phyloP scores from a whole-genome alignment of 2,888 invertebrate genomes.

The Calliopum simillimum region DNA sequence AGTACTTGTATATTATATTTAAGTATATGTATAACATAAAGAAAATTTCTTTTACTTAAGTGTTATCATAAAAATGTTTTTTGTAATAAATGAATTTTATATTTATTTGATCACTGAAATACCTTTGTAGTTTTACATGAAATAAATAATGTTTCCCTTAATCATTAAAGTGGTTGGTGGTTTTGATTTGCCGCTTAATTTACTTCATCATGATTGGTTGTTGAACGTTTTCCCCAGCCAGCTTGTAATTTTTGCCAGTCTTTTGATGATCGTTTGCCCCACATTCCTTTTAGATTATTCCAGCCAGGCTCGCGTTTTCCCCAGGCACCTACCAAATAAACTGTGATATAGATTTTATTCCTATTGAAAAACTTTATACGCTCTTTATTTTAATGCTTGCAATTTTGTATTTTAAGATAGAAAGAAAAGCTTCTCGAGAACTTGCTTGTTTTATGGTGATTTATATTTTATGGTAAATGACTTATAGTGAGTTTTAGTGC shows the following conservation, averaged over 20 bases:
- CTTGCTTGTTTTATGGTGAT: no score
- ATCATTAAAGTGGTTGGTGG: not conserved
- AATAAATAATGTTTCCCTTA: not conserved
- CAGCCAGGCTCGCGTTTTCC: slow-evolving; percentile 83
- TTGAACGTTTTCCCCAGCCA: slow-evolving; percentile 66
- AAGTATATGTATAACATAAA: not conserved
- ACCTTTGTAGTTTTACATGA: not conserved
- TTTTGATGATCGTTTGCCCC: slow-evolving; percentile 75
- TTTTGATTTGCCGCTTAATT: slow-evolving; percentile 35
- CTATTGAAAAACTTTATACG: not conserved
- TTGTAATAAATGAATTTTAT: not conserved
- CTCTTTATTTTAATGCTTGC: not conserved
- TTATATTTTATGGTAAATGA: no score
- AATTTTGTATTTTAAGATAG: no score
- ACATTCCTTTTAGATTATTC: slow-evolving; percentile 83
- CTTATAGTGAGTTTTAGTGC: no score
- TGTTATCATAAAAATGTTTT: not conserved
- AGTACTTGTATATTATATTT: slow-evolving; percentile 10
- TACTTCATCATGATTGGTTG: slow-evolving; percentile 33
- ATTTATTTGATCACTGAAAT: not conserved
- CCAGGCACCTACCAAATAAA: slow-evolving; percentile 73
- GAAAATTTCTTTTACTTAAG: not conserved
- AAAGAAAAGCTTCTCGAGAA: no score
- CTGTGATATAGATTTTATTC: not conserved
- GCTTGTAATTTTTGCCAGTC: slow-evolving; percentile 66